A percentile compares a stretch with the other conserved stretches of the same genome.
phyloP scores from a whole-genome alignment of 1,140 invertebrate genomes.

The Euura lappo region DNA sequence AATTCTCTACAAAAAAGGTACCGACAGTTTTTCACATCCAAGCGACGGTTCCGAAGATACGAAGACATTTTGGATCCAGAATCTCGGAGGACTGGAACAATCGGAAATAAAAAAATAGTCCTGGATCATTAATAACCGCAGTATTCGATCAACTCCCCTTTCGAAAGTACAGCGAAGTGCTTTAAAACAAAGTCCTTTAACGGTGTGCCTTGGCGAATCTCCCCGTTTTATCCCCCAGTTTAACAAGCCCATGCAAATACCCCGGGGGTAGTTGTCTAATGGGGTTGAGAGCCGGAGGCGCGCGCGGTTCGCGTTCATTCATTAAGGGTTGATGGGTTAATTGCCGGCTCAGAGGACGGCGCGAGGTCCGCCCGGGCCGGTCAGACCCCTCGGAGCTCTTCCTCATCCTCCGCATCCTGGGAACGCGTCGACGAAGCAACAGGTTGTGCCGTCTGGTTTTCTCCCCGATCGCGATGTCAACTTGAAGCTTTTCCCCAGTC shows the following conservation, averaged over 20 bases:
- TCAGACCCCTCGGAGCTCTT: not conserved
- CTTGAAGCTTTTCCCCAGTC: not conserved
- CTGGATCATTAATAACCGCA: not conserved
- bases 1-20: no score
- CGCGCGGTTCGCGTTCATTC: not conserved
- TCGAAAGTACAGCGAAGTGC: not conserved
- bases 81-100: no score
- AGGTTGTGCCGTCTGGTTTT: not conserved
- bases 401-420: not conserved
- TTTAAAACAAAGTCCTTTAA: no score
- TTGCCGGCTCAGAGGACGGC: not conserved
- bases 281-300: not conserved
- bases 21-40: no score
- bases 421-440: not conserved
- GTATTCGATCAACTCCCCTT: not conserved
- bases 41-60: no score
- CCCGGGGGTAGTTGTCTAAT: not conserved
- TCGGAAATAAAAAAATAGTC: no score
- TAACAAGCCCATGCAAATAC: not conserved
- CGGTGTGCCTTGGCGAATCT: no score
- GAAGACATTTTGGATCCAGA: no score
- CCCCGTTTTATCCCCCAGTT: no score
- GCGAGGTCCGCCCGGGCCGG: not conserved
- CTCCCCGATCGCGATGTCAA: not conserved
- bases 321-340: conserved; percentile 7